Conservation (phyloP, 2,113 vertebrate species). For the Amphiprion ocellaris region DNA sequence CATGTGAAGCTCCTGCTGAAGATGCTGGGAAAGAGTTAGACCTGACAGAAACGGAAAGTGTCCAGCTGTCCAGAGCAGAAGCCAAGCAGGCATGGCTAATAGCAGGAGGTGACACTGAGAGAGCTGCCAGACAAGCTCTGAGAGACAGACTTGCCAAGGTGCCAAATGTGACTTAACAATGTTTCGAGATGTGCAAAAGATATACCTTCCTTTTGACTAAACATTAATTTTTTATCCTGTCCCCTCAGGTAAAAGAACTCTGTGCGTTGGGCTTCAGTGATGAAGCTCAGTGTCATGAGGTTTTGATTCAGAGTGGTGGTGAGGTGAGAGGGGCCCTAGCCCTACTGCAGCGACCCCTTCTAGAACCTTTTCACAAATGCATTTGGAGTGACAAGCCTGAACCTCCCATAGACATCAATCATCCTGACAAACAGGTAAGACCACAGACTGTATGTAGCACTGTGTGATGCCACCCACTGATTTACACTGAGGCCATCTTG, state of each 20-base stretch:
- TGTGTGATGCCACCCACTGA: too few relatives aligned
- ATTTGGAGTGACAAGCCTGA: slow-evolving; percentile 87
- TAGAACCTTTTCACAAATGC: slow-evolving; percentile 88
- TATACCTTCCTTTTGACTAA: neutral
- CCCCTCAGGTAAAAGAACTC: slow-evolving; percentile 86
- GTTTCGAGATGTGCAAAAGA: neutral
- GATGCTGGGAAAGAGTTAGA: slow-evolving; percentile 3
- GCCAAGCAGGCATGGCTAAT: slow-evolving; percentile 88
- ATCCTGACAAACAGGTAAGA: slow-evolving; percentile 89
- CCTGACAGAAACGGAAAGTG: neutral
- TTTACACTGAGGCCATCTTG: too few relatives aligned
- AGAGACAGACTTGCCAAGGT: slow-evolving; percentile 86
- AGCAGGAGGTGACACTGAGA: slow-evolving; percentile 87
- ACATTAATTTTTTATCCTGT: neutral
- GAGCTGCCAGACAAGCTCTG: slow-evolving; percentile 86
- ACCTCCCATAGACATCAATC: slow-evolving; percentile 81
- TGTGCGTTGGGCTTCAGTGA: slow-evolving; percentile 83
- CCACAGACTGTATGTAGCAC: too few relatives aligned
- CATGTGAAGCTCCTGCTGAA: neutral
- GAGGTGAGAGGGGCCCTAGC: slow-evolving; percentile 87
- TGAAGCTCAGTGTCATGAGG: slow-evolving; percentile 83
- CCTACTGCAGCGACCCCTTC: slow-evolving; percentile 86
- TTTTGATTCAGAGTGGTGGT: slow-evolving; percentile 87
- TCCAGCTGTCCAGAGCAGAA: slow-evolving; percentile 88
- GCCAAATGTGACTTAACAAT: neutral